Percentiles rank a stretch among this genome's conserved stretches.
phyloP scores from a whole-genome alignment of 1,140 invertebrate species.

The Aleiodes sp. region DNA sequence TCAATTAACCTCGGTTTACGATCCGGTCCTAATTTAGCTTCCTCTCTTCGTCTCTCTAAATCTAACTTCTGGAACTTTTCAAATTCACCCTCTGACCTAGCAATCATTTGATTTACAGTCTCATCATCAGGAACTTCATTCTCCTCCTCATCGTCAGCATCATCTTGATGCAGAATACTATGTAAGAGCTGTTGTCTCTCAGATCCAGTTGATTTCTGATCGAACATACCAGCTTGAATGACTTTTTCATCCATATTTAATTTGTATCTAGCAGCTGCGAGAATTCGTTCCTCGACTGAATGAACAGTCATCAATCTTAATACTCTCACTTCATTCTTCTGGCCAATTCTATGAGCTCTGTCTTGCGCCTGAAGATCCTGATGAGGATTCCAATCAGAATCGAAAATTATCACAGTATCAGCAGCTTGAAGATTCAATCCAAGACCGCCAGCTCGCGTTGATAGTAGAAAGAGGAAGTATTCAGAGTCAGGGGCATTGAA shows the following conservation, averaged over 20 bases:
- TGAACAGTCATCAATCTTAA: constrained; percentile 97
- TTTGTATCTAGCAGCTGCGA: constrained; percentile 92
- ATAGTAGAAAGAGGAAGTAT: constrained; percentile 95
- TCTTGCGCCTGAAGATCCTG: constrained; percentile 99
- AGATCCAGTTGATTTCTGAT: constrained; percentile 96
- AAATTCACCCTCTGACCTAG: constrained; percentile 93
- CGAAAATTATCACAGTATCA: constrained; percentile 98
- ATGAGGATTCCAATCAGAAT: constrained; percentile 99
- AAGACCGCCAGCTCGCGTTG: constrained; percentile 95
- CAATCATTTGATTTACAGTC: constrained; percentile 99
- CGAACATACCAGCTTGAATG: constrained; percentile 99
- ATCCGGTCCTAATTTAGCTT: constrained; percentile 77
- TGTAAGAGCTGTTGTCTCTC: constrained; percentile 96
- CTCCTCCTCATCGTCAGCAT: constrained; percentile 95
- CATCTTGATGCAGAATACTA: constrained; percentile 92
- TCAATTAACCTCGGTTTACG: constrained; percentile 90
- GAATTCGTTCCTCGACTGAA: constrained; percentile 97
- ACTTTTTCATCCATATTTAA: constrained; percentile 99
- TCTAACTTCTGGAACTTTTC: constrained; percentile 95
- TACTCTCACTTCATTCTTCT: constrained; percentile 98
- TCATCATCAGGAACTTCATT: constrained; percentile 99
- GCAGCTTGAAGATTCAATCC: constrained; percentile 98
- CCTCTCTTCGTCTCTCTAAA: constrained; percentile 86
- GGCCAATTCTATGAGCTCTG: constrained; percentile 98
- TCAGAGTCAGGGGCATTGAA: constrained; percentile 93